Percentiles rank a stretch among this genome's conserved stretches.
Conservation (phyloP, 2,113 vertebrate genomes). For the Sapayoa aenigma region DNA sequence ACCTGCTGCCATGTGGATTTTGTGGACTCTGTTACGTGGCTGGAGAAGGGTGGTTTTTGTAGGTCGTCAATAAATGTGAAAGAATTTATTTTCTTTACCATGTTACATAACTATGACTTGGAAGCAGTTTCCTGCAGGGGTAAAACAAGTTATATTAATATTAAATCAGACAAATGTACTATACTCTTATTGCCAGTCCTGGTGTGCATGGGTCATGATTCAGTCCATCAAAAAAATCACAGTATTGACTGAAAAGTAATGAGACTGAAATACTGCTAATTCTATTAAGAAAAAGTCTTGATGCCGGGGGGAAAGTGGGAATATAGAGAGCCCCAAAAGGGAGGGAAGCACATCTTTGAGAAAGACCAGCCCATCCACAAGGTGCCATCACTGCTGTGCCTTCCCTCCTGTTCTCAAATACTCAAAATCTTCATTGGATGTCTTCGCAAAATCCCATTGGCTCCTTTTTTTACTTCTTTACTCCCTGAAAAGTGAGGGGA, state of each 20-base stretch:
- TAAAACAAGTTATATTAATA: neutral
- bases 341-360: neutral
- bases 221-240: neutral
- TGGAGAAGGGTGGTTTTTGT: neutral
- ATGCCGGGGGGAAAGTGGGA: neutral
- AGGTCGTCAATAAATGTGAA: neutral
- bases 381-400: accelerated
- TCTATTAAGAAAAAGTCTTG: neutral
- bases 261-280: neutral
- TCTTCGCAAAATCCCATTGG: neutral
- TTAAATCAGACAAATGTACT: neutral
- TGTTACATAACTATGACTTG: neutral
- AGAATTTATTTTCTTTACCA: neutral
- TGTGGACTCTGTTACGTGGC: neutral
- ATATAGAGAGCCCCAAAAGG: neutral
- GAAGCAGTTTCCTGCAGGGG: neutral
- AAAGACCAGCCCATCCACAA: neutral
- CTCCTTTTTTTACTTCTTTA: too few relatives aligned
- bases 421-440: neutral
- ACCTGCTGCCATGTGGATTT: neutral
- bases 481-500: neutral
- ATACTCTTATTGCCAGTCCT: neutral
- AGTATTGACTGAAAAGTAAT: neutral
- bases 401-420: neutral
- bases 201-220: neutral